Conservation (phyloP, 2,797 vertebrate species). For the Chaetophractus vellerosus region DNA sequence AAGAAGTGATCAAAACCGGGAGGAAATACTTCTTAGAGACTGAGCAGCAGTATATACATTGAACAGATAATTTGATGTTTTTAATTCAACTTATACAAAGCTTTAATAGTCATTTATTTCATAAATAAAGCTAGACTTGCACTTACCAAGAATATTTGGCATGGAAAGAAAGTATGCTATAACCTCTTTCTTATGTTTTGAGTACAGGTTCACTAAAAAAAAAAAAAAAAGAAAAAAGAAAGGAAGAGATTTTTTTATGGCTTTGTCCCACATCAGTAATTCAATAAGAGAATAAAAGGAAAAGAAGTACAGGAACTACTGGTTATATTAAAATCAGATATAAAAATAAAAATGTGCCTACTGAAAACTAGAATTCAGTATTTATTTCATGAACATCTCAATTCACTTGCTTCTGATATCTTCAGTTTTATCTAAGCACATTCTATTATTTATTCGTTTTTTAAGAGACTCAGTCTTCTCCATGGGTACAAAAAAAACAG, state of each 20-base stretch:
- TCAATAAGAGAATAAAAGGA: not conserved
- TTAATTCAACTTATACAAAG: not conserved
- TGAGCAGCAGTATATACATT: not conserved
- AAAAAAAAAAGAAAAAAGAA: not conserved
- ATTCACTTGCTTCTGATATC: not conserved
- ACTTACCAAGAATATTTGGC: not conserved
- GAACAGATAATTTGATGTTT: not conserved
- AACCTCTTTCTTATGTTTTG: not conserved
- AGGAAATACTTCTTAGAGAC: not conserved
- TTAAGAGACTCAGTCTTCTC: not conserved
- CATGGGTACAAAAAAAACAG: not conserved
- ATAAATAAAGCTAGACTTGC: not conserved
- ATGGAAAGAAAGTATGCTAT: not conserved
- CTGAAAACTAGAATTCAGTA: conserved; percentile 45
- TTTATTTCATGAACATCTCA: not conserved
- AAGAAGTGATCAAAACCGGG: not conserved
- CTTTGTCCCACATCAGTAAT: not conserved
- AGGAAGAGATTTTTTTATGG: not conserved
- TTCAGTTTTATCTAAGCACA: conserved; percentile 20
- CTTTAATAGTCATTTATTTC: not conserved
- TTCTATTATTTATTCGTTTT: conserved; percentile 28
- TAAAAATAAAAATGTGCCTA: conserved; percentile 5
- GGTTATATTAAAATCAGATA: conserved; percentile 24
- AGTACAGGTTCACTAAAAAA: not conserved
- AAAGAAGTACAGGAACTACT: not conserved